These are phyloP conservation scores for Drosophila kohkoa DNA, from an alignment of 1,140 invertebrate species.

Conservation along the genomic window DNA sequence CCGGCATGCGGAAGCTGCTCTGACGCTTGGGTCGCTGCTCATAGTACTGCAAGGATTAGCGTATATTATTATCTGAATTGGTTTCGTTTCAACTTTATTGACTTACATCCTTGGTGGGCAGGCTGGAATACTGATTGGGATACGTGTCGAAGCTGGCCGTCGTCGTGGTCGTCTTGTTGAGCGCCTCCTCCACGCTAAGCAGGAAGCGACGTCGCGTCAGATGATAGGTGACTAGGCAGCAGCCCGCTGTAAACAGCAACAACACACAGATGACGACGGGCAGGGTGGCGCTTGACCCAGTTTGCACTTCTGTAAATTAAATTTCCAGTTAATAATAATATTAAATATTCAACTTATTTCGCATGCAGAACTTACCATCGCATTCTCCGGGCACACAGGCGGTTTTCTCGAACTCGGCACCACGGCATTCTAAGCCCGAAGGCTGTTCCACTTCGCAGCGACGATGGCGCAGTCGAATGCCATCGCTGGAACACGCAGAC, in stretches of 20 bases:
- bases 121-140: constrained; percentile 93
- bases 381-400: constrained; percentile 86
- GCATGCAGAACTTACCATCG: constrained; percentile 49
- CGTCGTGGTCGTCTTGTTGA: constrained; percentile 78
- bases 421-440: constrained; percentile 87
- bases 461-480: constrained; percentile 88
- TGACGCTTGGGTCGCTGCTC: constrained; percentile 86
- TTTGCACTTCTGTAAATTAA: constrained; percentile 50
- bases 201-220: constrained; percentile 55
- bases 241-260: constrained; percentile 59
- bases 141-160: constrained; percentile 91
- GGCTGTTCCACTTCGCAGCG: constrained; percentile 86
- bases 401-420: constrained; percentile 88
- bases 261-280: constrained; percentile 56
- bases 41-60: constrained; percentile 67
- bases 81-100: constrained; percentile 27
- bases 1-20: constrained; percentile 86
- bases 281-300: constrained; percentile 62
- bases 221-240: constrained; percentile 70
- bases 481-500: constrained; percentile 88
- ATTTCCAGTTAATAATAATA: not conserved
- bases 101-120: constrained; percentile 90
- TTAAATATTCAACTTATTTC: not conserved
- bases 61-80: not conserved
- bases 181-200: constrained; percentile 50